Percentiles rank a stretch among this genome's conserved stretches.
These are phyloP conservation scores for Epistrophella euchroma DNA, from an alignment of 2,888 invertebrate species.

Conservation along the genomic window DNA sequence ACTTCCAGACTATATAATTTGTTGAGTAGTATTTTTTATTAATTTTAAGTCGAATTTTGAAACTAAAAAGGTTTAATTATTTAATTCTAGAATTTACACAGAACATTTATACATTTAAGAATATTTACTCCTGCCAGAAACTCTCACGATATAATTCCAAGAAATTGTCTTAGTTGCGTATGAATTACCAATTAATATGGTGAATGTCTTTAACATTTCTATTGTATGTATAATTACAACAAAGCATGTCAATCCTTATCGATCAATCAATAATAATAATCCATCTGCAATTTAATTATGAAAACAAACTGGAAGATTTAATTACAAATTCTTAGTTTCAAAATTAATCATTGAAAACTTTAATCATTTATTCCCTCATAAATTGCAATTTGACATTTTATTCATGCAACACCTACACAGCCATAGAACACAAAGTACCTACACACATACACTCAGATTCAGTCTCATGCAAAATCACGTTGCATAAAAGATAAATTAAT, in stretches of 20 bases:
- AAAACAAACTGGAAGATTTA: slow-evolving; percentile 14
- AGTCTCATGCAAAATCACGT: slow-evolving; percentile 3
- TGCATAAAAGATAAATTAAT: slow-evolving; percentile 57
- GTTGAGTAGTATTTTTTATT: too few species aligned
- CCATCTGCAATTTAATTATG: slow-evolving; percentile 25
- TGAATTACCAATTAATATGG: not conserved
- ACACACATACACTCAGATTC: not conserved
- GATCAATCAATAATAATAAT: slow-evolving; percentile 9
- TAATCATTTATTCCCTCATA: slow-evolving; percentile 49
- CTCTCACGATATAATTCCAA: too few species aligned
- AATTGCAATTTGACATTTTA: slow-evolving; percentile 34
- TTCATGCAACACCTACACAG: not conserved
- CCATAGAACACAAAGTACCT: not conserved
- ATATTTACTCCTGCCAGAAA: too few species aligned
- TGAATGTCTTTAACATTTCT: not conserved
- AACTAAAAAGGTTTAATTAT: too few species aligned
- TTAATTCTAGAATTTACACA: too few species aligned
- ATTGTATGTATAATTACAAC: not conserved
- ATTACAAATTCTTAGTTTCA: slow-evolving; percentile 35
- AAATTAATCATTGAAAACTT: slow-evolving; percentile 35
- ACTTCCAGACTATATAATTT: too few species aligned
- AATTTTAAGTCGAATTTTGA: too few species aligned
- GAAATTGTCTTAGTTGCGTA: not conserved
- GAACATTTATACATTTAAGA: not conserved
- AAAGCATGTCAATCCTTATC: not conserved